phyloP scores from a whole-genome alignment of 1,140 invertebrate species.

The Tetragonula clypearis region DNA sequence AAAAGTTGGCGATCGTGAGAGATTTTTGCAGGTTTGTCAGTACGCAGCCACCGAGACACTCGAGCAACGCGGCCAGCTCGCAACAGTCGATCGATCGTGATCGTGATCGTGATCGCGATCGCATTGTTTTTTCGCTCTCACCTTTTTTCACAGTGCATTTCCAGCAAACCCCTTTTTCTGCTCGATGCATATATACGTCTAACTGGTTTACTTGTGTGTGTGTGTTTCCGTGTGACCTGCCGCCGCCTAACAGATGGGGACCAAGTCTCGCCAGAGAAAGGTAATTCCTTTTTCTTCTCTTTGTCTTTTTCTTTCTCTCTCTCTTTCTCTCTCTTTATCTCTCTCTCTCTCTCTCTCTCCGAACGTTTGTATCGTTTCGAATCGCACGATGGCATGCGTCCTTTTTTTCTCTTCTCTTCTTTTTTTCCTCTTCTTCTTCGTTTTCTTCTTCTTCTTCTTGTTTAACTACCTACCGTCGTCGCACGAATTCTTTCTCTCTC shows the following conservation, averaged over 20 bases:
- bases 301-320: not conserved
- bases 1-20: constrained; percentile 11
- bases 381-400: constrained; percentile 55
- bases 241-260: constrained; percentile 80
- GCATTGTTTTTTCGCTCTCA: constrained; percentile 11
- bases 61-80: not conserved
- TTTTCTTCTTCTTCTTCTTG: too few relatives aligned
- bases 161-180: constrained; percentile 11
- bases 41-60: not conserved
- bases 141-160: constrained; percentile 1
- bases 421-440: not conserved
- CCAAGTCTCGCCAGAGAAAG: constrained; percentile 83
- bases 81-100: not conserved
- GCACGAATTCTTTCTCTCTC: not conserved
- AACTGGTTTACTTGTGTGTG: constrained; percentile 70
- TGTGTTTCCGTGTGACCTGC: constrained; percentile 69
- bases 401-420: constrained; percentile 20
- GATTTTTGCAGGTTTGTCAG: constrained; percentile 26
- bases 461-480: not conserved
- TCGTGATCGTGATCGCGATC: constrained; percentile 19
- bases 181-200: constrained; percentile 55
- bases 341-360: not conserved
- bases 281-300: constrained; percentile 73
- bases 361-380: constrained; percentile 17
- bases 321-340: not conserved